Conservation (phyloP, 2,113 vertebrate genomes). For the Odocoileus hemionus region DNA sequence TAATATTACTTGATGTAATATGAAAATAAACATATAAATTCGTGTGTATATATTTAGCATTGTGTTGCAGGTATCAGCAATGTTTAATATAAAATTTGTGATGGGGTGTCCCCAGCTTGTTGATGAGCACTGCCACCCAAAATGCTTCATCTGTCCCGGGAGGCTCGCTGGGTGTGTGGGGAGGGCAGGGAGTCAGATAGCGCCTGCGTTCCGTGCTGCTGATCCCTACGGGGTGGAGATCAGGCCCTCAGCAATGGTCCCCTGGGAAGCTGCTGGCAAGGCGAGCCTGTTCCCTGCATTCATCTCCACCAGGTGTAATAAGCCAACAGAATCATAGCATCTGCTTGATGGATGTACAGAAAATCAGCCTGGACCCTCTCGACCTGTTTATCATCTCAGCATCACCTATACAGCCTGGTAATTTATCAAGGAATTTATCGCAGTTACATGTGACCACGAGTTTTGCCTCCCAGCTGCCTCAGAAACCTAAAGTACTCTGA, state of each 20-base stretch:
- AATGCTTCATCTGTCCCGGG: neutral
- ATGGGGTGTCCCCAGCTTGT: neutral
- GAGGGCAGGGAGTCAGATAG: conserved; percentile 35
- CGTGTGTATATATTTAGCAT: neutral
- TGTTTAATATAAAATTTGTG: neutral
- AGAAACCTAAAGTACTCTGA: neutral
- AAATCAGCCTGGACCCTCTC: conserved; percentile 34
- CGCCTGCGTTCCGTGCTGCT: neutral
- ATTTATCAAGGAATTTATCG: neutral
- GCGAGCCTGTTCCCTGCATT: conserved; percentile 33
- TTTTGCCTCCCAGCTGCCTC: neutral
- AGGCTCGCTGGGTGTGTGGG: conserved; percentile 1
- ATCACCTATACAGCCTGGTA: neutral
- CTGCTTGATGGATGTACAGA: conserved; percentile 15
- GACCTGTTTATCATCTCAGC: conserved; percentile 10
- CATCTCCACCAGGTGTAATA: conserved; percentile 60
- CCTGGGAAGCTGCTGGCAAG: conserved; percentile 49
- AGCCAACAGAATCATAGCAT: conserved; percentile 46
- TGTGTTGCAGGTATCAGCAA: neutral
- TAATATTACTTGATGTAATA: neutral
- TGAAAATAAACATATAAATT: neutral
- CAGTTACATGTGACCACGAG: neutral
- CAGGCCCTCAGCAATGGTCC: conserved; percentile 56
- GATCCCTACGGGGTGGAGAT: conserved; percentile 30
- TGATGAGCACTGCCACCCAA: neutral